Evolutionary conservation across 2,797 vertebrate species (phyloP), one percentile per base, ranked within the genome.

Genomic region (Gymnothorax reevesii): DNA sequence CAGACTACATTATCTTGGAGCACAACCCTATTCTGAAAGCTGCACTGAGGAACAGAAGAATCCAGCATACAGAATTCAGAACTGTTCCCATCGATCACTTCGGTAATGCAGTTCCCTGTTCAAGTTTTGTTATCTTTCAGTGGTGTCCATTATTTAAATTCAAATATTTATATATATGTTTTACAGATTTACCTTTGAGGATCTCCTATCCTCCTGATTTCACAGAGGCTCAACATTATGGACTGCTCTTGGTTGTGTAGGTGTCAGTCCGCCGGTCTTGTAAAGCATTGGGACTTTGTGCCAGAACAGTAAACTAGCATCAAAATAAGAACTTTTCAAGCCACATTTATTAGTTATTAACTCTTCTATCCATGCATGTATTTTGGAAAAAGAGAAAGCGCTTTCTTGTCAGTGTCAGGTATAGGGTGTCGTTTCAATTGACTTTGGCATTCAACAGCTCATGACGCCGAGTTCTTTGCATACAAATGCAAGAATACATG

Each of bases 1-100:
- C 90, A 96, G 96, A 94, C 94, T 95, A 95, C 90, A 94, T 94
- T 87, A 91, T 95, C 86, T 93, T 96, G 69, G 95, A 96, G 91
- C 95, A 95, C 90, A 96, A 96, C 91, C 93, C 93, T 5, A 3
- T 92, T 80, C 94, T 96, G 75, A 95, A 92, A 91, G 89, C 92
- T 0, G 92, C 93, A n/a, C 88, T 96, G 88, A 94, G 92, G 84
- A 90, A 88, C 88, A 96, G 96, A 88, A 90, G 93, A 88, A 95
- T 96, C 91, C 95, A 95, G 87, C 84, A 91, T 85, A 90, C 90
- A 7, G 93, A 96, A 75, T 95, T 94, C 91, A 92, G 89, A 85
- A 92, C 88, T 0, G 89, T 96, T 84, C 89, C 90, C 8, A 92
- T 93, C 22, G 95, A 96, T 82, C 94, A 95, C 88, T 96, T 95